Percentiles rank a stretch among this genome's conserved stretches.
Evolutionary conservation across 2,113 vertebrate species (phyloP).

Genomic region (Mystacornis crossleyi): DNA sequence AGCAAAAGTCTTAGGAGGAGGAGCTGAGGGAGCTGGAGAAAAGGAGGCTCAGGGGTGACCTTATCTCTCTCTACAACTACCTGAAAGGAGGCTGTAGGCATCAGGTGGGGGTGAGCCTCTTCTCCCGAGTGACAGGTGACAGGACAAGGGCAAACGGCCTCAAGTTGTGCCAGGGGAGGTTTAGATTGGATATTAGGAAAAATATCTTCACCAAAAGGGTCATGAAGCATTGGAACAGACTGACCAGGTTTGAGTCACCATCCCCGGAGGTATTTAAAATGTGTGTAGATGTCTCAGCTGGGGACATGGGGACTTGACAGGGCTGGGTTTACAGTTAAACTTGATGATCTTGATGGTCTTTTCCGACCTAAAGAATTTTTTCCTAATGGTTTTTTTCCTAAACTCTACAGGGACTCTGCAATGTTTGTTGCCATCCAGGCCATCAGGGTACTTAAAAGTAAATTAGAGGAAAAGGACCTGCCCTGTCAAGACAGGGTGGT

Average conservation of each 20-base stretch:
- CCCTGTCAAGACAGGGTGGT: background rate
- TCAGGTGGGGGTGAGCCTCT: background rate
- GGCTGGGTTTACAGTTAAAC: background rate
- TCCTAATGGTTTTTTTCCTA: background rate
- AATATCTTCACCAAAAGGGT: background rate
- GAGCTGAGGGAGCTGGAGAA: background rate
- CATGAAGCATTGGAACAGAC: background rate
- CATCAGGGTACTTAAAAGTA: background rate
- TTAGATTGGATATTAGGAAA: background rate
- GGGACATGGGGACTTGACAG: background rate
- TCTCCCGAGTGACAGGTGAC: background rate
- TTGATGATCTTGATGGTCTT: background rate
- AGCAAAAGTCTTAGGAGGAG: background rate
- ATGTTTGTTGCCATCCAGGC: background rate
- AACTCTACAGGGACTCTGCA: background rate
- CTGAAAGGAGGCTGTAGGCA: background rate
- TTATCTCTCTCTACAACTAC: background rate
- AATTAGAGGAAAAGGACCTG: background rate
- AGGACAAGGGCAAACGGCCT: background rate
- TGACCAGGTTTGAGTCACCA: background rate
- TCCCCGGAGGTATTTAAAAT: background rate
- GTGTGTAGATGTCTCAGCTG: background rate
- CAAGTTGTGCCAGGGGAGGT: too few relatives aligned
- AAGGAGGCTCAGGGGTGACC: background rate
- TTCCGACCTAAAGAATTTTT: background rate